Conservation (phyloP, 2,888 invertebrate genomes). For the Tuberolachnus salignus region DNA sequence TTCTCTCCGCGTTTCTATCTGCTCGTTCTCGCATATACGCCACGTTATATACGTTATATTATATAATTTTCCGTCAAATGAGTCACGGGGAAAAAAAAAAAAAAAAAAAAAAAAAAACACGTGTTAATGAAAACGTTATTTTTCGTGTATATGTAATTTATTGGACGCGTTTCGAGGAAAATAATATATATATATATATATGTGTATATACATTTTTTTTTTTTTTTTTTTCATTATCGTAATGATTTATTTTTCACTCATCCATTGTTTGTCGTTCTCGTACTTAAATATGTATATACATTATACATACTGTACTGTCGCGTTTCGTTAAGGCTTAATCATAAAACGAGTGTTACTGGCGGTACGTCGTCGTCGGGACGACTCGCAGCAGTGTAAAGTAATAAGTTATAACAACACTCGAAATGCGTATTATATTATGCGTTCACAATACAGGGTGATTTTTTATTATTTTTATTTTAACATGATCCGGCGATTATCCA, state of each 20-base stretch:
- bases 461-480: too few species aligned
- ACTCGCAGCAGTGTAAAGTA: too few species aligned
- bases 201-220: too few species aligned
- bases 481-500: too few species aligned
- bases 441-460: not conserved
- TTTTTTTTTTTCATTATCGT: not conserved
- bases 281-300: not conserved
- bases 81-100: not conserved
- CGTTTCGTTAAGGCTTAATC: slow-evolving; percentile 22
- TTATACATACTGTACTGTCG: slow-evolving; percentile 4
- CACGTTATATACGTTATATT: not conserved
- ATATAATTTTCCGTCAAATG: not conserved
- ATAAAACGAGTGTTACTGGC: slow-evolving; percentile 3
- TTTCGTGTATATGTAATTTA: slow-evolving; percentile 32
- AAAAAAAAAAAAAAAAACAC: not conserved
- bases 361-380: not conserved
- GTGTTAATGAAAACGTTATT: slow-evolving; percentile 38
- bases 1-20: too few species aligned
- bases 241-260: slow-evolving; percentile 49
- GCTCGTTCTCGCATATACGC: too few species aligned
- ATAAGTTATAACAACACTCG: not conserved
- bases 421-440: not conserved
- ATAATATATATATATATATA: too few species aligned
- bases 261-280: slow-evolving; percentile 42
- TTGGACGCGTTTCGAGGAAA: slow-evolving; percentile 31